phyloP scores from a whole-genome alignment of 2,888 invertebrate species.

The Cheilosia soror region DNA sequence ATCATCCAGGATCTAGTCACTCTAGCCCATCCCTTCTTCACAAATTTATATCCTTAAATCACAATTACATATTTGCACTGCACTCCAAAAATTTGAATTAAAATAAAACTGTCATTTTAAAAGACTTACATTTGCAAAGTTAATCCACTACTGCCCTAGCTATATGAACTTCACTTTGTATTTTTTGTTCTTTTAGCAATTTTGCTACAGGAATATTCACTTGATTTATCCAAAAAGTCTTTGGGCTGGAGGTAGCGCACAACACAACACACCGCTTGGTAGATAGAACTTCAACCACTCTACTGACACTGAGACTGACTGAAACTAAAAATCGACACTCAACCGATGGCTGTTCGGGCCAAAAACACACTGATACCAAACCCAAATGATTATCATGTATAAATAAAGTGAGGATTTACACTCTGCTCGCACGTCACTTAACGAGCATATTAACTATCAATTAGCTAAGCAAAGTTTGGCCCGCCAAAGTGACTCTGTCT shows the following conservation, averaged over 20 bases:
- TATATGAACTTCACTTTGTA: neutral
- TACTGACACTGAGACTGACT: conserved; percentile 53
- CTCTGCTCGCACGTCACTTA: conserved; percentile 57
- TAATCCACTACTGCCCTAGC: conserved; percentile 25
- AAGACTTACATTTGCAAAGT: conserved; percentile 29
- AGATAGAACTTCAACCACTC: conserved; percentile 54
- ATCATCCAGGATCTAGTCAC: no score
- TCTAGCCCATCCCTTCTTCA: neutral
- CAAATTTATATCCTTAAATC: no score
- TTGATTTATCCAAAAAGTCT: neutral
- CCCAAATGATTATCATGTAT: conserved; percentile 56
- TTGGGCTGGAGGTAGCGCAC: conserved; percentile 12
- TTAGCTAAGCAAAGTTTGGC: conserved; percentile 44
- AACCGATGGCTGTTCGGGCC: conserved; percentile 57
- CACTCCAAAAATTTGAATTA: neutral
- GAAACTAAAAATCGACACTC: conserved; percentile 53
- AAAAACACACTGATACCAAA: conserved; percentile 70
- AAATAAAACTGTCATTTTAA: neutral
- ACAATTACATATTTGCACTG: conserved; percentile 8
- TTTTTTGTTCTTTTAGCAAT: neutral
- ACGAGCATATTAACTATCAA: conserved; percentile 67
- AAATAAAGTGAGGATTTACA: conserved; percentile 66
- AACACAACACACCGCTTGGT: conserved; percentile 19
- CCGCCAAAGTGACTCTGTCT: neutral
- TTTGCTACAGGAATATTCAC: no score